Evolutionary conservation across 2,113 vertebrate species (phyloP).

Genomic region (Chitala chitala): DNA sequence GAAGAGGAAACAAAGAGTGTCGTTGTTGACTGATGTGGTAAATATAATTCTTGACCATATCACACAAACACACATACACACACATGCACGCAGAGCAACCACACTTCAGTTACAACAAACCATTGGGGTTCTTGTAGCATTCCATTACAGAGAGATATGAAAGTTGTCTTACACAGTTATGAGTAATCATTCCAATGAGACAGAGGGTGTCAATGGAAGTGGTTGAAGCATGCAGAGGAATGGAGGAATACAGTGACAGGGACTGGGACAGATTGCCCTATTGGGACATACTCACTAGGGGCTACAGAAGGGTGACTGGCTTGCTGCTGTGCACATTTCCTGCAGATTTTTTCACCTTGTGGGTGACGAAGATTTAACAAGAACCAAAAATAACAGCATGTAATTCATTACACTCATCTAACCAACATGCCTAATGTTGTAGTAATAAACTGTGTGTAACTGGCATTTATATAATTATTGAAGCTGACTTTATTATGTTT

Average conservation of each 20-base stretch:
- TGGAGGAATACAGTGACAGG: neutral
- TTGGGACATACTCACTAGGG: neutral
- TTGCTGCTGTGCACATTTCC: conserved; percentile 2
- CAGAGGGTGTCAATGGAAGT: neutral
- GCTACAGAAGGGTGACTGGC: neutral
- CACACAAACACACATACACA: neutral
- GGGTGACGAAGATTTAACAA: neutral
- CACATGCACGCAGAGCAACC: too few relatives aligned
- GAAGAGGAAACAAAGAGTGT: conserved; percentile 62
- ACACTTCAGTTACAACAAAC: too few relatives aligned
- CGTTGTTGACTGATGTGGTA: conserved; percentile 26
- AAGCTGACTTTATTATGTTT: too few relatives aligned
- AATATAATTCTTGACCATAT: neutral
- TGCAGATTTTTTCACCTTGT: neutral
- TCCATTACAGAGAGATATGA: neutral
- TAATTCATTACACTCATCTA: too few relatives aligned
- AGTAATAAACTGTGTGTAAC: too few relatives aligned
- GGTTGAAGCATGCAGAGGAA: neutral
- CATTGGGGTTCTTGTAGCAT: neutral
- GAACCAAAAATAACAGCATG: too few relatives aligned
- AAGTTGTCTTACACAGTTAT: neutral
- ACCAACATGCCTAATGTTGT: too few relatives aligned
- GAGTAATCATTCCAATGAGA: neutral
- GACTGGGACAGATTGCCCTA: neutral
- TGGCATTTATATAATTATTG: too few relatives aligned